These are phyloP conservation scores for Diarsia mendica DNA, from an alignment of 2,888 invertebrate species.

Conservation along the genomic window DNA sequence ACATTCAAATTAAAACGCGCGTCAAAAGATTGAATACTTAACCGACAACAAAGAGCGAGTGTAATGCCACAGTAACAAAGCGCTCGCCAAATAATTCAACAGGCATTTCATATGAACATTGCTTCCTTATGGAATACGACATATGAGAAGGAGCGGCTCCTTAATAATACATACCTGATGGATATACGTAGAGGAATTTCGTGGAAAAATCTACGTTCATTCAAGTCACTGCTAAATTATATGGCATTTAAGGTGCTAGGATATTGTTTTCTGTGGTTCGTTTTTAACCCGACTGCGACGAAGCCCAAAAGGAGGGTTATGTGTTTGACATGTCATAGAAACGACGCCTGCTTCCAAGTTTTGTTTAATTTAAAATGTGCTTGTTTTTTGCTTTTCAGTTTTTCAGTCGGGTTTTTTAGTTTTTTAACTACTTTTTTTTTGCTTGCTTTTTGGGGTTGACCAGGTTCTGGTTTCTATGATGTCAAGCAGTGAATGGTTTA, in stretches of 20 bases:
- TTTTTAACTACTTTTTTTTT: no score
- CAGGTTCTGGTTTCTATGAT: no score
- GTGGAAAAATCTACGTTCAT: conserved; percentile 50
- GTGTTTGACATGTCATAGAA: no score
- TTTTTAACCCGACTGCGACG: no score
- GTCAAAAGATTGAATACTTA: conserved; percentile 59
- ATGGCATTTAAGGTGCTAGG: neutral
- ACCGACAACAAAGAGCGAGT: conserved; percentile 54
- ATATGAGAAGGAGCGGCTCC: conserved; percentile 47
- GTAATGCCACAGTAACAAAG: conserved; percentile 56
- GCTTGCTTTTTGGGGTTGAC: no score
- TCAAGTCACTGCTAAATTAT: conserved; percentile 19
- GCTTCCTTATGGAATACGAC: conserved; percentile 63
- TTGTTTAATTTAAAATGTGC: no score
- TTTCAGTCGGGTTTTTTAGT: no score
- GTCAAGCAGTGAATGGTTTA: no score
- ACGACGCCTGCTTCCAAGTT: no score
- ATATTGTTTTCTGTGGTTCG: conserved; percentile 10
- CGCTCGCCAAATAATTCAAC: conserved; percentile 63
- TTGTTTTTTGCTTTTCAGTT: no score
- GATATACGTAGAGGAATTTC: conserved; percentile 47
- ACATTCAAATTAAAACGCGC: conserved; percentile 57
- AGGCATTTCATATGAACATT: conserved; percentile 68
- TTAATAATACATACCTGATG: conserved; percentile 67
- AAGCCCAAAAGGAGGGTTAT: no score